phyloP scores from a whole-genome alignment of 2,797 vertebrate species.

The Sphaeramia orbicularis region DNA sequence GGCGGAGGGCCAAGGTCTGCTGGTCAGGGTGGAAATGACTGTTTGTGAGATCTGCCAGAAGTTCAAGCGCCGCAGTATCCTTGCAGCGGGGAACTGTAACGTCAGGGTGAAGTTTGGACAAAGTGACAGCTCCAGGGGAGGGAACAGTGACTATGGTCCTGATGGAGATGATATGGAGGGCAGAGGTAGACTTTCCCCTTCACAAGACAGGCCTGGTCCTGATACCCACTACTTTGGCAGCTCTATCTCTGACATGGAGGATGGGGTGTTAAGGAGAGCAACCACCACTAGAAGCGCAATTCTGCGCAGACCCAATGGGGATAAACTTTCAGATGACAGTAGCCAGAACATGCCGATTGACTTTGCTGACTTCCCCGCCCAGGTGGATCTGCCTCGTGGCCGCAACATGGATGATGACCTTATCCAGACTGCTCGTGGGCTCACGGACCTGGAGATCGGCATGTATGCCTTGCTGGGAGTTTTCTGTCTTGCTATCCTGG shows the following conservation, averaged over 20 bases:
- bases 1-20: slow-evolving; percentile 91
- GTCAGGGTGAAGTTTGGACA: slow-evolving; percentile 91
- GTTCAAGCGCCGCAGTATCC: slow-evolving; percentile 91
- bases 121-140: slow-evolving; percentile 76
- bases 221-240: slow-evolving; percentile 85
- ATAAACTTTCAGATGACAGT: slow-evolving; percentile 83
- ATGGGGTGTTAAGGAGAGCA: slow-evolving; percentile 78
- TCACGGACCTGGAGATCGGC: slow-evolving; percentile 95
- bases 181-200: slow-evolving; percentile 81
- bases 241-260: slow-evolving; percentile 88
- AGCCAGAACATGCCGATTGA: slow-evolving; percentile 89
- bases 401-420: slow-evolving; percentile 86
- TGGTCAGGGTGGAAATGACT: slow-evolving; percentile 93
- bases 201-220: slow-evolving; percentile 85
- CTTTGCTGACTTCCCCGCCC: slow-evolving; percentile 93
- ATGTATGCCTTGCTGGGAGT: slow-evolving; percentile 98
- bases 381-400: slow-evolving; percentile 88
- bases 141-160: slow-evolving; percentile 75
- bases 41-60: slow-evolving; percentile 94
- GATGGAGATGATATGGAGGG: slow-evolving; percentile 88
- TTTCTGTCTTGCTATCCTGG: slow-evolving; percentile 97
- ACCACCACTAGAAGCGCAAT: slow-evolving; percentile 87
- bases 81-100: slow-evolving; percentile 89
- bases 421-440: slow-evolving; percentile 86
- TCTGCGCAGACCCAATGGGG: slow-evolving; percentile 82